Percentiles rank a stretch among this genome's conserved stretches.
Conservation (phyloP, 2,113 vertebrate genomes). For the Suricata suricatta region DNA sequence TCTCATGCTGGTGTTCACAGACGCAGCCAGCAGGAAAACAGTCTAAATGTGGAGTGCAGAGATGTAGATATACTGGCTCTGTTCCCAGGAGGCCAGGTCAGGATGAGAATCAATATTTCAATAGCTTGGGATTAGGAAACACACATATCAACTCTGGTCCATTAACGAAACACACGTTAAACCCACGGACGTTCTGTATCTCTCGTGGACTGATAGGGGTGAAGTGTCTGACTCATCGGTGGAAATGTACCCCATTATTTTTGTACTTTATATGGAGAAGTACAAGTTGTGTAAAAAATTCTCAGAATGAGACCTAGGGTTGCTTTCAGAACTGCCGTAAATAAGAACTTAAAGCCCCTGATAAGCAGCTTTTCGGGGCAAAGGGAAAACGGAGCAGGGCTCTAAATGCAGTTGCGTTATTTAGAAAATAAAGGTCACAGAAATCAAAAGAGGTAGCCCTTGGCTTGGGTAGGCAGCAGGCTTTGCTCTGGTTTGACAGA, state of each 20-base stretch:
- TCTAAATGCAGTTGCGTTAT: neutral
- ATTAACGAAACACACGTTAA: constrained; percentile 44
- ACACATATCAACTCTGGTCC: constrained; percentile 47
- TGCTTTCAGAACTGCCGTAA: neutral
- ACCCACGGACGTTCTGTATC: constrained; percentile 33
- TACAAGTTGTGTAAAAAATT: neutral
- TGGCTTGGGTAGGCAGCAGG: neutral
- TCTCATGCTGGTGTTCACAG: constrained; percentile 53
- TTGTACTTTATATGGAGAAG: neutral
- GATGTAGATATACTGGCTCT: constrained; percentile 15
- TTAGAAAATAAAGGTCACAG: neutral
- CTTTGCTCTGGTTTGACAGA: neutral
- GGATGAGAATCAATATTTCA: constrained; percentile 67
- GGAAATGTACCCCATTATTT: constrained; percentile 13
- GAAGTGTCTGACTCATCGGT: neutral
- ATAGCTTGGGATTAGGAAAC: constrained; percentile 47
- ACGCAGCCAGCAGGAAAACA: constrained; percentile 32
- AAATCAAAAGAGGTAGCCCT: neutral
- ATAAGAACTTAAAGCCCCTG: neutral
- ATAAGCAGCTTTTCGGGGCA: neutral
- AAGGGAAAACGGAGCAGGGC: neutral
- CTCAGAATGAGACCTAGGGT: neutral
- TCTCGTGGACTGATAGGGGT: neutral
- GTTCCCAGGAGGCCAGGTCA: constrained; percentile 64
- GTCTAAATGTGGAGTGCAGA: neutral